A percentile compares a stretch with the other conserved stretches of the same genome.
Evolutionary conservation across 1,140 invertebrate species (phyloP).

Genomic region (Drosophila pseudoobscura): DNA sequence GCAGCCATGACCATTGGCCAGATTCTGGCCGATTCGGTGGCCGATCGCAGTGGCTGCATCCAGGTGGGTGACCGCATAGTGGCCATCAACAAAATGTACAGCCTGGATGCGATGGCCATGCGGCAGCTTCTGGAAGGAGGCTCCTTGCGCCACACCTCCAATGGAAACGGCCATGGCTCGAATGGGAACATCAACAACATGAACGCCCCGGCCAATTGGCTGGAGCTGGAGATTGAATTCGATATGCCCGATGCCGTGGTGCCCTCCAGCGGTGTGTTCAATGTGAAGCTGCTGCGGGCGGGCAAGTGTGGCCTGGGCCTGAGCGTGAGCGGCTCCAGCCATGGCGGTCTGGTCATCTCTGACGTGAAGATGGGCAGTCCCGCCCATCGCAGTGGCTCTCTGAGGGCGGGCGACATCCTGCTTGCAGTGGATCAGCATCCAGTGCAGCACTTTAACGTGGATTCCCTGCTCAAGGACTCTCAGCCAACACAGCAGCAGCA

Average conservation of each 20-base stretch:
- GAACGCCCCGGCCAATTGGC: constrained; percentile 75
- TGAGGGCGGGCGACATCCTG: constrained; percentile 93
- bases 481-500: background rate
- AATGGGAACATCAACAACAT: constrained; percentile 3
- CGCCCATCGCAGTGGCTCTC: constrained; percentile 94
- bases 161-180: background rate
- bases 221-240: constrained; percentile 92
- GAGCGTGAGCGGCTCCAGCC: constrained; percentile 89
- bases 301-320: constrained; percentile 91
- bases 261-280: constrained; percentile 94
- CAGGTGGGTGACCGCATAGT: constrained; percentile 93
- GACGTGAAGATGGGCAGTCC: constrained; percentile 95
- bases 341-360: constrained; percentile 88
- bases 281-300: constrained; percentile 93
- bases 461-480: constrained; percentile 76
- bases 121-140: constrained; percentile 82
- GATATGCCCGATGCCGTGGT: constrained; percentile 96
- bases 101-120: constrained; percentile 84
- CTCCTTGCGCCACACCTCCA: background rate
- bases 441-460: constrained; percentile 87
- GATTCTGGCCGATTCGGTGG: constrained; percentile 78
- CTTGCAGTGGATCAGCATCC: constrained; percentile 94
- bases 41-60: constrained; percentile 88
- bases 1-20: constrained; percentile 69
- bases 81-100: constrained; percentile 90